Base-by-base conservation (phyloP, 2,888 invertebrate species). In the Brachypalpus laphriformis region DNA sequence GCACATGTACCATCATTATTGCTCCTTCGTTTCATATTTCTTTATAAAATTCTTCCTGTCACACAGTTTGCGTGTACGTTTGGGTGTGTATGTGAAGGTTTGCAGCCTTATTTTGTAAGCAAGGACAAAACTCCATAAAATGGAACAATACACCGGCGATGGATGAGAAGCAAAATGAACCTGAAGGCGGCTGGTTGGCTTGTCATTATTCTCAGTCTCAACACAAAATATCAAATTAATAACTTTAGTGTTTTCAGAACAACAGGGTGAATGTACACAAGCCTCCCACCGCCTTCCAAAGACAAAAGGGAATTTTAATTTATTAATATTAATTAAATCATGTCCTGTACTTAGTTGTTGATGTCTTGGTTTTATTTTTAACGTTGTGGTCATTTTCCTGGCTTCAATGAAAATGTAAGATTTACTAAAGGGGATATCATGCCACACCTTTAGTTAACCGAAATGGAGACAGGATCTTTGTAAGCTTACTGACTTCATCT, bases 211-310 rank as follows among this genome's bases (percentile, higher is more conserved):
- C 57, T 78, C 54, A 54, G 66, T 49, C 51, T 65, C 59, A 42
- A 31, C 42, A 31, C 49, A 40, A 83, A 83, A 83, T 74, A 83
- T 83, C 56, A 83, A 83, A 83, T 83, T 83, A 83, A 83, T 83
- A 80, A 83, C 47, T 78, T 71, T 3, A 40, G 31, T 76, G 56
- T 59, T 72, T 66, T 25, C 14, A 63, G 49, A 57, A 71, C 63
- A 70, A 59, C 42, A 65, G 34, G 20, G 57, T 57, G 45, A 16
- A 3, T 45, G 28, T 66, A 18, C 14, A 37, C 37, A 40, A 40
- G 3, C n/a, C 37, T n/a, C 4, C 14, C 40, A 6, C 45, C 28
- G n/a, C 42, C 63, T 25, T 16, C 42, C 20, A 20, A 9, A 16
- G 7, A 66, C 40, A 68, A 16, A 8, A n/a, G 25, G 37, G 40